Evolutionary conservation across 2,113 vertebrate species (phyloP).

Genomic region (Bolborhynchus lineola): DNA sequence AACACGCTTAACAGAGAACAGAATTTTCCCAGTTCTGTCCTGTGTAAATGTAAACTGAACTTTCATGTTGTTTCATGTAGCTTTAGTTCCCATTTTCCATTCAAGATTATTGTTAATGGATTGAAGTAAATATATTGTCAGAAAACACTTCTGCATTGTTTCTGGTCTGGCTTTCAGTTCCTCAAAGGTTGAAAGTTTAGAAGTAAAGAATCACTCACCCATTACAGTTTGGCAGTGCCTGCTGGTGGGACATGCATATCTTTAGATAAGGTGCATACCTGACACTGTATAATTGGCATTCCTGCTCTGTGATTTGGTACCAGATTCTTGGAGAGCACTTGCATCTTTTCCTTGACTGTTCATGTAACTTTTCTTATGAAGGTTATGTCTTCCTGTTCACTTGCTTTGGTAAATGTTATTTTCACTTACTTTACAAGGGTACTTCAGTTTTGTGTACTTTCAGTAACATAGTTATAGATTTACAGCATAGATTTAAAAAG

Average conservation of each 20-base stretch:
- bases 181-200: background rate
- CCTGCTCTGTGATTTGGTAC: background rate
- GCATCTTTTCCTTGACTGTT: background rate
- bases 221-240: background rate
- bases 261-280: background rate
- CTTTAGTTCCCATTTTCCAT: conserved; percentile 10
- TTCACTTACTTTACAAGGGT: background rate
- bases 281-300: background rate
- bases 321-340: background rate
- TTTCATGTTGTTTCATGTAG: background rate
- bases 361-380: background rate
- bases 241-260: background rate
- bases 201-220: background rate
- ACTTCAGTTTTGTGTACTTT: background rate
- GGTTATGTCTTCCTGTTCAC: background rate
- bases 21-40: background rate
- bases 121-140: background rate
- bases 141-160: background rate
- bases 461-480: background rate
- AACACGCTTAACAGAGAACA: background rate
- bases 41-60: background rate
- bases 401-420: background rate
- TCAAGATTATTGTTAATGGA: background rate
- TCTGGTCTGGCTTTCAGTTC: background rate
- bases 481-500: background rate